Evolutionary conservation across 1,140 invertebrate species (phyloP).

Genomic region (Hycleus phaleratus): DNA sequence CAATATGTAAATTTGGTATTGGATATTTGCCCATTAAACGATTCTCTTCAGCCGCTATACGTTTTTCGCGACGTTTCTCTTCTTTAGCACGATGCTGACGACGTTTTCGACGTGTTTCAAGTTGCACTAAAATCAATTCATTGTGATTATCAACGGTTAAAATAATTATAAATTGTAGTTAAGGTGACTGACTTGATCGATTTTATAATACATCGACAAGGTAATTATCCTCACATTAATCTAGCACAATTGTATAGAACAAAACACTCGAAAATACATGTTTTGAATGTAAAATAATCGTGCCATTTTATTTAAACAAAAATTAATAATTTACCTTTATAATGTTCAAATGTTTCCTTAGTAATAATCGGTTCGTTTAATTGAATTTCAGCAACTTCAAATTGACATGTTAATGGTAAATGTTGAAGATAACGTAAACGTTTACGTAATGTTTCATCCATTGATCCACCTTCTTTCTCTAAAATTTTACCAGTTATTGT

Average conservation of each 20-base stretch:
- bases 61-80: constrained; percentile 61
- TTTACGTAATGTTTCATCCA: constrained; percentile 70
- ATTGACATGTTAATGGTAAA: constrained; percentile 81
- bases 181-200: constrained; percentile 17
- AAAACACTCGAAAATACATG: constrained; percentile 2
- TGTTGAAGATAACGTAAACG: constrained; percentile 78
- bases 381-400: constrained; percentile 83
- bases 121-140: constrained; percentile 46
- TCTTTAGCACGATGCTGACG: constrained; percentile 57
- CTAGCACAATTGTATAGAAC: constrained; percentile 16
- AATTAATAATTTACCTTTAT: constrained; percentile 49
- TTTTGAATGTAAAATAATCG: constrained; percentile 6
- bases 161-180: constrained; percentile 17
- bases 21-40: constrained; percentile 58
- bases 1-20: constrained; percentile 50
- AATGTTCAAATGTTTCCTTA: constrained; percentile 54
- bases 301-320: not conserved
- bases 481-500: constrained; percentile 64
- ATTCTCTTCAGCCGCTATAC: constrained; percentile 64
- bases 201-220: constrained; percentile 8
- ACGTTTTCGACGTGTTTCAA: constrained; percentile 53
- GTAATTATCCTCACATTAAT: constrained; percentile 22
- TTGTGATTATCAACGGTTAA: constrained; percentile 2
- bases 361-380: constrained; percentile 65
- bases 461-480: constrained; percentile 75